Base-by-base conservation (phyloP, 2,797 vertebrate genomes). In the Eidolon dupreanum region DNA sequence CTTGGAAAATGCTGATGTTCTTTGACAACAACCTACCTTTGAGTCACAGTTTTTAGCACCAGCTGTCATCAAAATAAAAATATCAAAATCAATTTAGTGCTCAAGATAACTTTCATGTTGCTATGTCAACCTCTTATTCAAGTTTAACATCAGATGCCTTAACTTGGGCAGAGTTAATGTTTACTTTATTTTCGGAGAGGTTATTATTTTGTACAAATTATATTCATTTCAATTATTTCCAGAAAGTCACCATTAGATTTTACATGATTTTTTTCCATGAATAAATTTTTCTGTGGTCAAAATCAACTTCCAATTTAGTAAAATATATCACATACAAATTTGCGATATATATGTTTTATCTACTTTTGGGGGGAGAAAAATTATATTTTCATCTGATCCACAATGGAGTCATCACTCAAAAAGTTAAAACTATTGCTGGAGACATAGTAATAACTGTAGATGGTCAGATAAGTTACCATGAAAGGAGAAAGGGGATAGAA, bases 21-120 rank as follows among this genome's bases (percentile, higher is more conserved):
- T 90, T 75, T 88, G 43, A 93, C n/a, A 93, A 36, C 31, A 51
- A 85, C 9, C 16, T 68, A 31, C 43, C 43, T 93, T 83, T 79
- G 43, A 94, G 38, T 84, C 70, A 89, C 16, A n/a, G 22, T 88
- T 94, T 70, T 74, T 88, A 93, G 46, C 74, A 46, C 17, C 17
- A 70, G 38, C 53, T 90, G 28, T 24, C 31, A 70, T 70, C 70
- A 95, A 79, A 95, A 93, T 88, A 49, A 93, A 97, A 88, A 73
- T 93, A 38, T 86, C 70, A 87, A 83, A 83, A 70, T 92, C 63
- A 90, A 8, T 19, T 63, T 28, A 78, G 22, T 90, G 17, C 61
- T 36, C 87, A 90, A 79, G 82, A 84, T 66, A 93, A 90, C 12
- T 73, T 96, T 87, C 43, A 94, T 17, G 12, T 85, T 95, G 53